Conservation (phyloP, 2,888 invertebrate species). For the Amphimallon solstitiale region DNA sequence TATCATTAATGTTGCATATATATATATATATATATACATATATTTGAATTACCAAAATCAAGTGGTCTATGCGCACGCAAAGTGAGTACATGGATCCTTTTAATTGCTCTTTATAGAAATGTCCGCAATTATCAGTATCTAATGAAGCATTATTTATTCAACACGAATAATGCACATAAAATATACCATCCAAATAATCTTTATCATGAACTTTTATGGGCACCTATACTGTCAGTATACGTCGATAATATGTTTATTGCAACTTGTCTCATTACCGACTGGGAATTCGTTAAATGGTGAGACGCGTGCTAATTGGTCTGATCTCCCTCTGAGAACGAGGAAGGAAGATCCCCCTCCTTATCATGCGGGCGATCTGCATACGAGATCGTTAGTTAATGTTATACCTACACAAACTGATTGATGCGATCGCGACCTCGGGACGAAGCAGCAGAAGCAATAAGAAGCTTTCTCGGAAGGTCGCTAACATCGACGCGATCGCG, state of each 20-base stretch:
- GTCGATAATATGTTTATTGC: conserved; percentile 23
- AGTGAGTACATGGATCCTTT: too few relatives aligned
- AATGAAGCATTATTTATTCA: conserved; percentile 25
- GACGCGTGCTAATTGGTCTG: conserved; percentile 38
- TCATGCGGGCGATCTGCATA: conserved; percentile 19
- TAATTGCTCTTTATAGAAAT: too few relatives aligned
- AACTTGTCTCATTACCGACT: conserved; percentile 35
- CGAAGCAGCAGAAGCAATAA: too few relatives aligned
- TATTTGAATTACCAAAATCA: too few relatives aligned
- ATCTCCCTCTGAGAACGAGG: conserved; percentile 29
- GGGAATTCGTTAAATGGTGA: conserved; percentile 32
- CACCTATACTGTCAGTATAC: background rate
- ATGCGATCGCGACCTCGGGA: background rate
- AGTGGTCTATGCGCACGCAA: too few relatives aligned
- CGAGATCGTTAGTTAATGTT: conserved; percentile 23
- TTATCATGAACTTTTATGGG: conserved; percentile 30
- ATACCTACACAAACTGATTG: conserved; percentile 5
- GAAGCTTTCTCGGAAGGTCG: too few relatives aligned
- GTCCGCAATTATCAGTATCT: conserved; percentile 10
- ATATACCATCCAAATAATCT: conserved; percentile 30
- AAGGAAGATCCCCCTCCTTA: background rate
- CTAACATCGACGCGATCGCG: too few relatives aligned
- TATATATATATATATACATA: too few relatives aligned
- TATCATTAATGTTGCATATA: too few relatives aligned
- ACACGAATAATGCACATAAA: conserved; percentile 20